These are phyloP conservation scores for Anguilla rostrata DNA, from an alignment of 2,113 vertebrate genomes.

Conservation along the genomic window DNA sequence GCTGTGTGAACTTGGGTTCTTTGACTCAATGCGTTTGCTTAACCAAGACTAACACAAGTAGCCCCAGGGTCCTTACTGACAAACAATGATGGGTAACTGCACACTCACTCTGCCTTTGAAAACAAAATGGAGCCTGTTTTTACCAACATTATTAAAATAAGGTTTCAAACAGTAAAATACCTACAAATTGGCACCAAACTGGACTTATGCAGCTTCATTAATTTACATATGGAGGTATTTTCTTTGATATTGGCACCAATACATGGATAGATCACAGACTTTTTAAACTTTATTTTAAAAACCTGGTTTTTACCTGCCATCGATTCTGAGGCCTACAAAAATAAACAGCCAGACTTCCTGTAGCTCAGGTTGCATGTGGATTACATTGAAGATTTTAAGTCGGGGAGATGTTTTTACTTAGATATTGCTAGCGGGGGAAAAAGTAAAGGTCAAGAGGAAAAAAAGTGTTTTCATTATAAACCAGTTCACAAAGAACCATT, in stretches of 20 bases:
- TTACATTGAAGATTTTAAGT: not conserved
- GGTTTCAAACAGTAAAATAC: not conserved
- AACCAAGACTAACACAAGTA: not conserved
- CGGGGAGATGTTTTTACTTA: constrained; percentile 12
- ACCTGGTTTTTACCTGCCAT: constrained; percentile 22
- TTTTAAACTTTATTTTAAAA: not conserved
- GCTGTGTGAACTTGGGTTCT: not conserved
- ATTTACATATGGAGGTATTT: not conserved
- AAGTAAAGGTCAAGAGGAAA: not conserved
- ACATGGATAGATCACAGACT: not conserved
- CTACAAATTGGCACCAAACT: not conserved
- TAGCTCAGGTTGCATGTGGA: constrained; percentile 19
- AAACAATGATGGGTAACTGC: not conserved
- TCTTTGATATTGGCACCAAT: not conserved
- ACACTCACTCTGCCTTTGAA: not conserved
- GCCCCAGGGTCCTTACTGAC: not conserved
- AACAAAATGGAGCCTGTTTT: constrained; percentile 14
- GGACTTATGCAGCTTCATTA: not conserved
- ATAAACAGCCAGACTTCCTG: constrained; percentile 6
- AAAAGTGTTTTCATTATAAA: constrained; percentile 18
- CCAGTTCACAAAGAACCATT: constrained; percentile 11
- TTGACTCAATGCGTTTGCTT: not conserved
- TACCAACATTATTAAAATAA: constrained; percentile 4
- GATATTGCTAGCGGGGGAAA: not conserved
- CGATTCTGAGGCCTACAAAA: constrained; percentile 14